phyloP scores from a whole-genome alignment of 2,113 vertebrate genomes.

The Gymnobelideus leadbeateri region DNA sequence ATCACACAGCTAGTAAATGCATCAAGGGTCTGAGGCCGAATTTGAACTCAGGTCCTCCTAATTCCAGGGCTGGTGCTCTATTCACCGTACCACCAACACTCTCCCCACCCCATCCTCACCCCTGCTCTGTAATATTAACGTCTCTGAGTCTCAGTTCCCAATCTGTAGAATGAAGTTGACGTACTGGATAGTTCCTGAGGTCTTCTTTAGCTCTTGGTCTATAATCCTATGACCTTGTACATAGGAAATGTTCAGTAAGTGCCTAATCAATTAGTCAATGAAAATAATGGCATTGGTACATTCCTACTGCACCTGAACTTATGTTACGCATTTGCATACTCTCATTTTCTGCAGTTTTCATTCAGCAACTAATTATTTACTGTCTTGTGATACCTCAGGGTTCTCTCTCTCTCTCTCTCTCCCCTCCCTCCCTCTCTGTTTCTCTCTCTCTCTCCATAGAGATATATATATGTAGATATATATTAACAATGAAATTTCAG shows the following conservation, averaged over 20 bases:
- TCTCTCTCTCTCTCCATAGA: too few species aligned
- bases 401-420: neutral
- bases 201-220: slow-evolving; percentile 15
- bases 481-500: neutral
- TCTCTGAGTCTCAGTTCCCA: slow-evolving; percentile 4
- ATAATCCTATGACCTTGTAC: neutral
- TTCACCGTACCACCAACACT: too few species aligned
- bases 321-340: neutral
- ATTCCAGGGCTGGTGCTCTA: too few species aligned
- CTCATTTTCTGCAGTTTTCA: neutral
- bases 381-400: neutral
- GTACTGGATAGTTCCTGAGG: neutral
- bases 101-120: too few species aligned
- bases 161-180: neutral
- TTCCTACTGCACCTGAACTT: neutral
- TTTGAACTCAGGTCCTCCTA: too few species aligned
- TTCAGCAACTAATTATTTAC: neutral
- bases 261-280: too few species aligned
- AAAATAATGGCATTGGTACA: too few species aligned
- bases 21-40: too few species aligned
- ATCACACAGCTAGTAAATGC: too few species aligned
- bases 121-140: neutral
- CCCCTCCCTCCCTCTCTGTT: too few species aligned
- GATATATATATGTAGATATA: neutral
- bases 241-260: neutral